Conservation (phyloP, 2,797 vertebrate genomes). For the Echeneis naucrates region DNA sequence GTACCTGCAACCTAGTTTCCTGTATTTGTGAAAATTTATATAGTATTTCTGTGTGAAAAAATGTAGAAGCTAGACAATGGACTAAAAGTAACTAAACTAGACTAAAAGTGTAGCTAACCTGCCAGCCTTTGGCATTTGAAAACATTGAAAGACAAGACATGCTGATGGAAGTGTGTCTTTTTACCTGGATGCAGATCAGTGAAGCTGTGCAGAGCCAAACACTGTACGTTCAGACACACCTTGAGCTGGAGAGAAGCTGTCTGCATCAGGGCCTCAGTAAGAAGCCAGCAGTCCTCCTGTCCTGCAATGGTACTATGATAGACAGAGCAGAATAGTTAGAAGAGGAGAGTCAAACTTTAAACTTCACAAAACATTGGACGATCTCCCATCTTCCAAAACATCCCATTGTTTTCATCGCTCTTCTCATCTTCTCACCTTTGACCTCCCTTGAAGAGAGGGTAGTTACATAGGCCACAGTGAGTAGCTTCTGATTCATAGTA, state of each 20-base stretch:
- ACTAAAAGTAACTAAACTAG: too few relatives aligned
- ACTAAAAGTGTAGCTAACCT: background rate
- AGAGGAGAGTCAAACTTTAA: too few relatives aligned
- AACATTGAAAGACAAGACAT: too few relatives aligned
- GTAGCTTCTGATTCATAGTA: conserved; percentile 92
- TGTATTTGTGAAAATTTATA: too few relatives aligned
- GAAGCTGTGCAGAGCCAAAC: conserved; percentile 97
- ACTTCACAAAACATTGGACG: background rate
- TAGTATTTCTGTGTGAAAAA: background rate
- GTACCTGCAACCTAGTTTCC: background rate
- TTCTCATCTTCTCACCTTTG: conserved; percentile 86
- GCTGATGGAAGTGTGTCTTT: conserved; percentile 3
- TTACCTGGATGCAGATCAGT: conserved; percentile 95
- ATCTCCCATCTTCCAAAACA: background rate
- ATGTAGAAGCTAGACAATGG: background rate
- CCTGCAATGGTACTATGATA: conserved; percentile 88
- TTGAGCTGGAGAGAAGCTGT: conserved; percentile 93
- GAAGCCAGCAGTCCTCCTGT: conserved; percentile 94
- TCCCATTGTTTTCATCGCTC: background rate
- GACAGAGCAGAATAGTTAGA: too few relatives aligned
- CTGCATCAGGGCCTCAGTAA: conserved; percentile 92
- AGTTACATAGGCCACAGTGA: conserved; percentile 92
- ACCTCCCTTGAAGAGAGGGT: conserved; percentile 92
- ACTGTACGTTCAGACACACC: conserved; percentile 92
- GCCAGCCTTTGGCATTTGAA: background rate